These are phyloP conservation scores for Tinamus guttatus DNA, from an alignment of 2,113 vertebrate species.

Conservation along the genomic window DNA sequence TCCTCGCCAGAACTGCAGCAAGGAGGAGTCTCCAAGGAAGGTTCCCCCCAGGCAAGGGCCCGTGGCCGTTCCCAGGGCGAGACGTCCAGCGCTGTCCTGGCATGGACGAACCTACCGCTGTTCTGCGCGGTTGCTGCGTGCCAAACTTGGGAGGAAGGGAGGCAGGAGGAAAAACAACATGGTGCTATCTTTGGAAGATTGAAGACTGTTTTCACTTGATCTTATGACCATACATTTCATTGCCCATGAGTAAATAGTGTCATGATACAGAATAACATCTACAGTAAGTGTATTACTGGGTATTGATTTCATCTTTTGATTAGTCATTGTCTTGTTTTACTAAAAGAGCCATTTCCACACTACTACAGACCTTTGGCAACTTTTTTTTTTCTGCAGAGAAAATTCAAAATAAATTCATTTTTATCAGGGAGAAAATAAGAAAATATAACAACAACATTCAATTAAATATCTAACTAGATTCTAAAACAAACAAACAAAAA, in stretches of 20 bases:
- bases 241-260: background rate
- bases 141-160: background rate
- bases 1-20: background rate
- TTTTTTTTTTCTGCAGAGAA: background rate
- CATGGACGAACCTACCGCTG: background rate
- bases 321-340: background rate
- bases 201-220: background rate
- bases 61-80: accelerated
- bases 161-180: background rate
- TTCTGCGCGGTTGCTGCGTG: background rate
- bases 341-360: background rate
- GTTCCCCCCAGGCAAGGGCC: background rate
- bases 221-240: background rate
- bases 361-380: background rate
- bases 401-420: background rate
- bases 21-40: background rate
- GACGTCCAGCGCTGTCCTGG: background rate
- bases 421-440: background rate
- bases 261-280: background rate
- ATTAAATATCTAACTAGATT: constrained; percentile 17
- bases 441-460: constrained; percentile 2
- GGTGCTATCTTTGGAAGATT: background rate
- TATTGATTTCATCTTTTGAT: background rate
- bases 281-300: background rate
- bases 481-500: background rate